A percentile compares a stretch with the other conserved stretches of the same genome.
Conservation (phyloP, 2,113 vertebrate genomes). For the Equus quagga region DNA sequence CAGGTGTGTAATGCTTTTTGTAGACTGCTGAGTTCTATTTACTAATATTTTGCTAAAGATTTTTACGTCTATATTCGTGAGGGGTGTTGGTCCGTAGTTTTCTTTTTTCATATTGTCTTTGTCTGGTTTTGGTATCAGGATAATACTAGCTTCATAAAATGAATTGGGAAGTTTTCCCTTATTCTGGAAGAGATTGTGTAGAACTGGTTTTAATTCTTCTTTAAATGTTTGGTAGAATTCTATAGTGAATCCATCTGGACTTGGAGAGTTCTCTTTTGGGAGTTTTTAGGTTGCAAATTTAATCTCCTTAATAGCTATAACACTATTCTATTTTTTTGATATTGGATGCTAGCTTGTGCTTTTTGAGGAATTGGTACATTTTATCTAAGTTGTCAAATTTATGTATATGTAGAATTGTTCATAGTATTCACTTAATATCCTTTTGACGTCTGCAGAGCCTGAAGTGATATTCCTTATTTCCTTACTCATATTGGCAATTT, state of each 20-base stretch:
- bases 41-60: conserved; percentile 12
- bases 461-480: neutral
- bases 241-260: neutral
- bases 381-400: neutral
- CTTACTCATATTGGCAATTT: neutral
- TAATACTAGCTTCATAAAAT: conserved; percentile 25
- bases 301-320: neutral
- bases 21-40: conserved; percentile 23
- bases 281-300: neutral
- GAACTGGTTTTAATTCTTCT: neutral
- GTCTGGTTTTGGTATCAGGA: neutral
- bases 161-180: neutral
- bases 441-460: neutral
- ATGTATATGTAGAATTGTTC: neutral
- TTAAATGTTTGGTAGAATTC: neutral
- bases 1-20: neutral
- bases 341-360: neutral
- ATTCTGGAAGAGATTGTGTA: neutral
- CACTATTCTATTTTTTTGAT: neutral
- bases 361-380: neutral
- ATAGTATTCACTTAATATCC: neutral
- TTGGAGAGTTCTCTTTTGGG: neutral
- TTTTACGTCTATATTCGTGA: conserved; percentile 37
- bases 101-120: neutral
- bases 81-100: neutral